Evolutionary conservation across 2,888 invertebrate genomes (phyloP).

Genomic region (Patella ulyssiponensis): DNA sequence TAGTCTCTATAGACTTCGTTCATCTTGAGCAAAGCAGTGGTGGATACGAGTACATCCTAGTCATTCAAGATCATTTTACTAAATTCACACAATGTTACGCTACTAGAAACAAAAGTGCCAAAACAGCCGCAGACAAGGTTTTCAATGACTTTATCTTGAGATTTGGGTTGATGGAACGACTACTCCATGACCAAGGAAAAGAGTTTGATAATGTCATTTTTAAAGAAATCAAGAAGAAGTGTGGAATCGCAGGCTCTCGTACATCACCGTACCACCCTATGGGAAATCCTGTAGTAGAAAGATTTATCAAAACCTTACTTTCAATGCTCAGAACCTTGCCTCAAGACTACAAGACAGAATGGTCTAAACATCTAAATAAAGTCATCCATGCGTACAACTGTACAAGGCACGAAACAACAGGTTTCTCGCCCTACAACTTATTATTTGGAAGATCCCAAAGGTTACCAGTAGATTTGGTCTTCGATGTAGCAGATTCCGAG

Average conservation of each 20-base stretch:
- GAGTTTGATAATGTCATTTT: conserved; percentile 26
- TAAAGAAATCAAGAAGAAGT: conserved; percentile 11
- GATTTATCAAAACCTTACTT: conserved; percentile 19
- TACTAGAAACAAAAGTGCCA: conserved; percentile 22
- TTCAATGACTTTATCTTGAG: conserved; percentile 24
- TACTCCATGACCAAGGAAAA: conserved; percentile 27
- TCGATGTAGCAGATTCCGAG: background rate
- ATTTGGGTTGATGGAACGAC: conserved; percentile 18
- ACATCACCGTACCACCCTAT: conserved; percentile 25
- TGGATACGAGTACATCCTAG: conserved; percentile 20
- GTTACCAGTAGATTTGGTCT: conserved; percentile 15
- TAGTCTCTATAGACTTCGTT: conserved; percentile 40
- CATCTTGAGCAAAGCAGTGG: conserved; percentile 38
- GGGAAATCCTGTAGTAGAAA: conserved; percentile 21
- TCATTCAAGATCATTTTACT: conserved; percentile 24
- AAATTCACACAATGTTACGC: conserved; percentile 25
- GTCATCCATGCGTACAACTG: background rate
- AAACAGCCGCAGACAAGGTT: conserved; percentile 22
- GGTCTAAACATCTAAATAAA: conserved; percentile 15
- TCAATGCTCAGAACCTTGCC: conserved; percentile 18
- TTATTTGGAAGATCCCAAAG: conserved; percentile 19
- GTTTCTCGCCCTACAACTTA: background rate
- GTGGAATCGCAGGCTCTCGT: conserved; percentile 14
- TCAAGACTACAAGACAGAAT: background rate
- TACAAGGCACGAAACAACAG: background rate